Evolutionary conservation across 2,797 vertebrate species (phyloP).

Genomic region (Perodicticus potto): DNA sequence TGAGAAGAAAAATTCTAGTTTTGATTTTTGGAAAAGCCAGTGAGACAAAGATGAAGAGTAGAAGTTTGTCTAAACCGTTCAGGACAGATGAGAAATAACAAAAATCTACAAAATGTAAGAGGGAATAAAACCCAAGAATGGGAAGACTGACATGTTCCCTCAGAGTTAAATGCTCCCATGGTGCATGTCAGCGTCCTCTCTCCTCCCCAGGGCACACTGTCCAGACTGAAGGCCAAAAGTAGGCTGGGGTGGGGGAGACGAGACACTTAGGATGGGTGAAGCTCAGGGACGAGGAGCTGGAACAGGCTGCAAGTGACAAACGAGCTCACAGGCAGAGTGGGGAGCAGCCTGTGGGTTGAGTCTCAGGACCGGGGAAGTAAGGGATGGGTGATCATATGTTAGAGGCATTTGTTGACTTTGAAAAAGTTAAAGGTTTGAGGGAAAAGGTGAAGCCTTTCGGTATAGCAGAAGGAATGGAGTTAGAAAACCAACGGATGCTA

Average conservation of each 20-base stretch:
- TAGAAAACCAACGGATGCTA: background rate
- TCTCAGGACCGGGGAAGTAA: background rate
- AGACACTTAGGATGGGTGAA: background rate
- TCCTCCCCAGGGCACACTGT: background rate
- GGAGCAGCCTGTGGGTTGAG: background rate
- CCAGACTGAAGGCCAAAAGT: background rate
- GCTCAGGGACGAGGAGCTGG: background rate
- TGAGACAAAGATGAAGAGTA: slow-evolving; percentile 19
- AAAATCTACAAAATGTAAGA: background rate
- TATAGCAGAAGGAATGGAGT: background rate
- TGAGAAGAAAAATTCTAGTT: background rate
- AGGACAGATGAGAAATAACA: background rate
- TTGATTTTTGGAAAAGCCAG: slow-evolving; percentile 22
- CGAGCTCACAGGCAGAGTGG: background rate
- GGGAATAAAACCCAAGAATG: background rate
- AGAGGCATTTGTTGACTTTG: background rate
- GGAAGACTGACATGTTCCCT: background rate
- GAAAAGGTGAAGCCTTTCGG: background rate
- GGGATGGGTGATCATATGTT: background rate
- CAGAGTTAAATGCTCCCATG: background rate
- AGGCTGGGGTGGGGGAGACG: background rate
- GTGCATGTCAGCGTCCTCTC: background rate
- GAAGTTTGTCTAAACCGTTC: background rate
- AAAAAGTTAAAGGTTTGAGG: background rate
- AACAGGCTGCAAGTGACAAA: background rate